phyloP scores from a whole-genome alignment of 2,797 vertebrate species.

The Sebastes jordani region DNA sequence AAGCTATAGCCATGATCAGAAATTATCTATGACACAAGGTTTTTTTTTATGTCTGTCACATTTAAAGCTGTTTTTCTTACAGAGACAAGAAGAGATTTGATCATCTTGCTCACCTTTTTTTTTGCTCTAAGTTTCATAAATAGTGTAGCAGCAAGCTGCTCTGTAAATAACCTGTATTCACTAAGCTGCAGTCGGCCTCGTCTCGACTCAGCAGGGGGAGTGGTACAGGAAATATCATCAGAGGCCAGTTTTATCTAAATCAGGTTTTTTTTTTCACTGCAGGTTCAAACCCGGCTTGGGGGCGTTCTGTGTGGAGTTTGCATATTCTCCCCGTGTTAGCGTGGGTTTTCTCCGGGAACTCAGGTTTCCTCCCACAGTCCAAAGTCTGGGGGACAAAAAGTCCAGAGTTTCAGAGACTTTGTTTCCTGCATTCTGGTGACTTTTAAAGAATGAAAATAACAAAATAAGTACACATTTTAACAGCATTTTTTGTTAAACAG shows the following conservation, averaged over 20 bases:
- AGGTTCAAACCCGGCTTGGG: too few species aligned
- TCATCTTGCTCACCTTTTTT: not conserved
- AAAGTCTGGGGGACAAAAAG: too few species aligned
- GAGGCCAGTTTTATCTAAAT: slow-evolving; percentile 2
- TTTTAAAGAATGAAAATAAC: too few species aligned
- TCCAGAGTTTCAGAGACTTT: too few species aligned
- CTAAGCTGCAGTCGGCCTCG: not conserved
- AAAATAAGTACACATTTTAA: too few species aligned
- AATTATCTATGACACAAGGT: slow-evolving; percentile 43
- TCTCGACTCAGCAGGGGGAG: too few species aligned
- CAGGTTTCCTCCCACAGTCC: too few species aligned
- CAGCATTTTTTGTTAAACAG: too few species aligned
- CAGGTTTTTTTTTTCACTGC: not conserved
- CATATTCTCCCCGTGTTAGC: too few species aligned
- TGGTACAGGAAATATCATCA: not conserved
- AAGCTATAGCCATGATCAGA: slow-evolving; percentile 53
- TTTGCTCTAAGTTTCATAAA: slow-evolving; percentile 8
- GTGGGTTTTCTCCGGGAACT: too few species aligned
- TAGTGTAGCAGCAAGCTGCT: not conserved
- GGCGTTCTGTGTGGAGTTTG: too few species aligned
- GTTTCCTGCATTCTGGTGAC: too few species aligned
- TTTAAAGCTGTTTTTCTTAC: not conserved
- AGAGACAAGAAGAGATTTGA: not conserved
- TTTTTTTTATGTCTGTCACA: not conserved
- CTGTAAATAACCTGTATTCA: slow-evolving; percentile 24